phyloP scores from a whole-genome alignment of 2,888 invertebrate species.

The Ramazzottius varieornatus region DNA sequence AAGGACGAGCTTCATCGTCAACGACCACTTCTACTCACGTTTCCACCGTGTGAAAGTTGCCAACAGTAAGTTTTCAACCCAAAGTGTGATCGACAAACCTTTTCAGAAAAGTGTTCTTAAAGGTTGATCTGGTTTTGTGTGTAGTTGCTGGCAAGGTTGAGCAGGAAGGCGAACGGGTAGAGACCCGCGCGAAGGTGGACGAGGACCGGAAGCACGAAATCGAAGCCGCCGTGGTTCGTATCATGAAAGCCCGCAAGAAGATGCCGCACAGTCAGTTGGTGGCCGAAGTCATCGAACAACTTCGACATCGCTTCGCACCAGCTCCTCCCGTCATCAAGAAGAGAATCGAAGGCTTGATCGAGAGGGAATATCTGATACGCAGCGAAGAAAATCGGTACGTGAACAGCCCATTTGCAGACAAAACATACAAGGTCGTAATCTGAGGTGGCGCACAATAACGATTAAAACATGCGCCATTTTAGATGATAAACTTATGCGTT shows the following conservation, averaged over 20 bases:
- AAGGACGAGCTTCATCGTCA: constrained; percentile 44
- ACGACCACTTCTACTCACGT: constrained; percentile 91
- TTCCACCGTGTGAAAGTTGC: constrained; percentile 48
- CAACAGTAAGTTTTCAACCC: constrained; percentile 21
- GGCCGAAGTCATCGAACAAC: constrained; percentile 53
- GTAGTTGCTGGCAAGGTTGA: constrained; percentile 78
- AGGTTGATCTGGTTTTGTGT: too few species aligned
- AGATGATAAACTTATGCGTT: not conserved
- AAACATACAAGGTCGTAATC: too few species aligned
- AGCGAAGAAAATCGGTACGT: constrained; percentile 59
- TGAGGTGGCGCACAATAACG: too few species aligned
- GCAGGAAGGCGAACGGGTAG: constrained; percentile 92
- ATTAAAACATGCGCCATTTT: too few species aligned
- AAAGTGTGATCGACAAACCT: too few species aligned
- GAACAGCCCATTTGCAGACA: not conserved
- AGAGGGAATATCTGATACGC: constrained; percentile 89
- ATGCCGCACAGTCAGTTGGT: constrained; percentile 41
- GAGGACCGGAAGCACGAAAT: constrained; percentile 98
- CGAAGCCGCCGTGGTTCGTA: constrained; percentile 92
- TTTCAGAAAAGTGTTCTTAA: too few species aligned
- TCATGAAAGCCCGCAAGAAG: constrained; percentile 92
- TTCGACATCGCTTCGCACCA: constrained; percentile 84
- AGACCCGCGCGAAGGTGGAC: constrained; percentile 88
- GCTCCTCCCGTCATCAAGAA: constrained; percentile 95
- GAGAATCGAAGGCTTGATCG: constrained; percentile 94